Conservation (phyloP, 2,888 invertebrate genomes). For the Odontocerum albicorne region DNA sequence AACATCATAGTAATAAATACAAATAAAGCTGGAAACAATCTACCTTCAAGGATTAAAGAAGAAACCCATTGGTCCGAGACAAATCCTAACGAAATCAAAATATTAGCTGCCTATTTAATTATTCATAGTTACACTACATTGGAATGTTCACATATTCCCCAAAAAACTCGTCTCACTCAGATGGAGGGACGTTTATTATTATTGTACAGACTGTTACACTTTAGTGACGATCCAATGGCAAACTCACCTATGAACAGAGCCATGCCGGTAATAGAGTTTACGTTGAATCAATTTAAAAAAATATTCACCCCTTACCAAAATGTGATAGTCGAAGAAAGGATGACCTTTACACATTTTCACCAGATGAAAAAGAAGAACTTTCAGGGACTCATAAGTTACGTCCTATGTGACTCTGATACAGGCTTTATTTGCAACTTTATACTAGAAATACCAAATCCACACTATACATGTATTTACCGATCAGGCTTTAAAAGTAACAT, state of each 20-base stretch:
- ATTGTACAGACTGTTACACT: slow-evolving; percentile 5
- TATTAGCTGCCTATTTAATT: slow-evolving; percentile 3
- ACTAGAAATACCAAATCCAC: neutral
- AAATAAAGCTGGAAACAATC: neutral
- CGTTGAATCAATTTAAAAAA: slow-evolving; percentile 5
- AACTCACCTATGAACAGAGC: neutral
- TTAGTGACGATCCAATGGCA: neutral
- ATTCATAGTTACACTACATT: neutral
- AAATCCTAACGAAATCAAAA: slow-evolving; percentile 2
- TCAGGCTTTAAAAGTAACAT: neutral
- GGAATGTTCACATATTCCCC: neutral
- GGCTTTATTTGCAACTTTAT: slow-evolving; percentile 12
- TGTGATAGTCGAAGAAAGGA: slow-evolving; percentile 3
- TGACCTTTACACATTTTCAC: neutral
- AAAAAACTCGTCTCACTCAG: neutral
- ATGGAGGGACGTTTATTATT: neutral
- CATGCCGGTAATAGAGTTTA: slow-evolving; percentile 3
- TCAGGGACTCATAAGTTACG: neutral
- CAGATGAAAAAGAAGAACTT: neutral
- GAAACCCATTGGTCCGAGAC: neutral
- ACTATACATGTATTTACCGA: neutral
- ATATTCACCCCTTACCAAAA: slow-evolving; percentile 7
- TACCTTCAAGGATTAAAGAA: neutral
- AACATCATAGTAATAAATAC: slow-evolving; percentile 6
- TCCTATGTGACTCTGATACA: slow-evolving; percentile 3